Base-by-base conservation (phyloP, 2,113 vertebrate genomes). In the Phalacrocorax brasilianus region DNA sequence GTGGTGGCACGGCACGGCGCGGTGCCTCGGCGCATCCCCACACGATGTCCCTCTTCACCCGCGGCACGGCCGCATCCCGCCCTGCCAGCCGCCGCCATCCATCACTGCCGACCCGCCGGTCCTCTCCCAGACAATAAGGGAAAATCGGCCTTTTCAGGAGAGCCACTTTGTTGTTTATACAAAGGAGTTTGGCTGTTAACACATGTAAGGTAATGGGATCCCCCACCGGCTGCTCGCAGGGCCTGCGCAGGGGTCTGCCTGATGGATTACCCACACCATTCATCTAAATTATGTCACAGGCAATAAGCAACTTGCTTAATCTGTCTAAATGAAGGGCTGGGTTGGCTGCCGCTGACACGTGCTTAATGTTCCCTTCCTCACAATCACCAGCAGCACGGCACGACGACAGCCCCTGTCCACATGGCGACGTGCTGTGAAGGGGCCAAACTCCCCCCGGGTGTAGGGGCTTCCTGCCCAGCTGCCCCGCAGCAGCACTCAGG, bases 221-320 rank as follows among this genome's bases (percentile, higher is more conserved):
- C 97, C 97, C 97, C 89, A 96, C 96, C 97, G 97, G 98, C 98
- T 97, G 97, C 96, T 62, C 63, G 82, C 85, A 76, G 88, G 93
- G 91, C 91, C 79, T 26, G 91, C 94, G 96, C 79, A 53, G 90
- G 83, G 89, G 95, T 94, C 97, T 96, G 96, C 92, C 98, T 98
- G 98, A 98, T 97, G 98, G 98, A 98, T 98, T 98, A 97, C 97
- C 97, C 97, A 87, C 97, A 96, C 98, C 98, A 99, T 99, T 98
- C 98, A 98, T 99, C 98, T 99, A 98, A 98, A 99, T 99, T 98
- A 98, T 98, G 98, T 98, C 98, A 97, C 97, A 33, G 97, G 97
- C 98, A 98, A 98, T 98, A 96, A 98, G 97, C 97, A 86, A 97
- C 98, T 97, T 97, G 97, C 98, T 98, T 76, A 97, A 76, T 97